These are phyloP conservation scores for Dynastes hyllus DNA, from an alignment of 2,888 invertebrate genomes.

Conservation along the genomic window DNA sequence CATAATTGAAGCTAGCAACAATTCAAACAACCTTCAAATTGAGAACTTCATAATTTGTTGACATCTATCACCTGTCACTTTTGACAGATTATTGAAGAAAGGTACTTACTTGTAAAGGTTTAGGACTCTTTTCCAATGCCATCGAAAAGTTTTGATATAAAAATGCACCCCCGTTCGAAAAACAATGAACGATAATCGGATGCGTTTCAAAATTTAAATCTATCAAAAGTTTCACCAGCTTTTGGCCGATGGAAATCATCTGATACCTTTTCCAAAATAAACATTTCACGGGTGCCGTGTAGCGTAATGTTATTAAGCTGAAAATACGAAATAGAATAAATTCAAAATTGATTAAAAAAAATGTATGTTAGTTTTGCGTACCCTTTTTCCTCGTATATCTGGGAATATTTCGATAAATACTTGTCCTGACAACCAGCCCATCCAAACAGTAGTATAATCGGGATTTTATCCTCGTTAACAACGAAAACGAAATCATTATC, in stretches of 20 bases:
- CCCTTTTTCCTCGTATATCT: constrained; percentile 85
- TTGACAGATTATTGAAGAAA: constrained; percentile 1
- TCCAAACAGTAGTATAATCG: constrained; percentile 82
- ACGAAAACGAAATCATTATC: constrained; percentile 74
- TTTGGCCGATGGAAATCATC: constrained; percentile 77
- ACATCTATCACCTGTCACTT: constrained; percentile 25
- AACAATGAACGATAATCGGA: constrained; percentile 83
- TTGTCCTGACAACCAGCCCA: constrained; percentile 89
- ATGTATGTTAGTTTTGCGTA: constrained; percentile 66
- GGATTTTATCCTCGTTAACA: constrained; percentile 77
- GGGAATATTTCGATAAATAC: constrained; percentile 85
- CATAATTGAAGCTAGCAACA: background rate
- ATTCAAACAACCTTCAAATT: background rate
- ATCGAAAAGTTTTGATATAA: constrained; percentile 80
- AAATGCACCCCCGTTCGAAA: constrained; percentile 85
- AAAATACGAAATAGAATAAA: background rate
- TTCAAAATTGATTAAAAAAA: background rate
- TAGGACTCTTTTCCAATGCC: constrained; percentile 74
- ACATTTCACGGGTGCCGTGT: constrained; percentile 80
- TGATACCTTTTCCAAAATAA: constrained; percentile 78
- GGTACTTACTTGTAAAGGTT: constrained; percentile 71
- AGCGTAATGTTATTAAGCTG: constrained; percentile 82
- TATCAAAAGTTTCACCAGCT: constrained; percentile 77
- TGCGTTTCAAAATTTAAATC: constrained; percentile 81
- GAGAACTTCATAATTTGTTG: background rate